Evolutionary conservation across 2,888 invertebrate species (phyloP).

Genomic region (Trilocha varians): DNA sequence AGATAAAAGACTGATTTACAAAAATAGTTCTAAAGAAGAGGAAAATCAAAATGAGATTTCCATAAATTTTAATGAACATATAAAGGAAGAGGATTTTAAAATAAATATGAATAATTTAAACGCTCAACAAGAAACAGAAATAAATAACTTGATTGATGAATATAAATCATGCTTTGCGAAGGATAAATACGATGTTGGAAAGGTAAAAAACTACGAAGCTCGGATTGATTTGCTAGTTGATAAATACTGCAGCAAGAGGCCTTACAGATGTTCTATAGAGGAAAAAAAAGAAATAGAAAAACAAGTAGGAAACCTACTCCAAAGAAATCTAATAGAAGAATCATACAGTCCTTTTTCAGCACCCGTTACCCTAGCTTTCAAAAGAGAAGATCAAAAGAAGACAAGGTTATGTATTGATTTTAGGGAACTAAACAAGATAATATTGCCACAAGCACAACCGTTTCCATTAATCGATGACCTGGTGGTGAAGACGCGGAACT

Average conservation of each 20-base stretch:
- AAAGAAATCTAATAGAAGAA: constrained; percentile 10
- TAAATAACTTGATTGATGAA: constrained; percentile 9
- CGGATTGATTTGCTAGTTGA: constrained; percentile 6
- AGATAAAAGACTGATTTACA: neutral
- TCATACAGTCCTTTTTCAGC: constrained; percentile 17
- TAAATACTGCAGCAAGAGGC: constrained; percentile 1
- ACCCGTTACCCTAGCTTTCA: constrained; percentile 17
- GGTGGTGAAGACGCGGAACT: constrained; percentile 28
- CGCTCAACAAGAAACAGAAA: constrained; percentile 8
- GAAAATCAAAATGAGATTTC: constrained; percentile 3
- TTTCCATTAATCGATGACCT: constrained; percentile 25
- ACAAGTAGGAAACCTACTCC: constrained; percentile 11
- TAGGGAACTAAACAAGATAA: constrained; percentile 19
- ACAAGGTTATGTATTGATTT: constrained; percentile 19
- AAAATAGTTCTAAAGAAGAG: neutral
- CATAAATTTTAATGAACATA: constrained; percentile 14
- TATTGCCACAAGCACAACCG: constrained; percentile 22
- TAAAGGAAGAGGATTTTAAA: constrained; percentile 10
- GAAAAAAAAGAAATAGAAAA: constrained; percentile 12
- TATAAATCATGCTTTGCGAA: neutral
- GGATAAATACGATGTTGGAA: constrained; percentile 3
- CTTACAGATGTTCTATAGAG: constrained; percentile 2
- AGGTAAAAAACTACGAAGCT: constrained; percentile 8
- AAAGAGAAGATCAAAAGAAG: constrained; percentile 17
- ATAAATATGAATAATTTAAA: constrained; percentile 10